phyloP scores from a whole-genome alignment of 2,888 invertebrate species.

The Falcaria lacertinaria region DNA sequence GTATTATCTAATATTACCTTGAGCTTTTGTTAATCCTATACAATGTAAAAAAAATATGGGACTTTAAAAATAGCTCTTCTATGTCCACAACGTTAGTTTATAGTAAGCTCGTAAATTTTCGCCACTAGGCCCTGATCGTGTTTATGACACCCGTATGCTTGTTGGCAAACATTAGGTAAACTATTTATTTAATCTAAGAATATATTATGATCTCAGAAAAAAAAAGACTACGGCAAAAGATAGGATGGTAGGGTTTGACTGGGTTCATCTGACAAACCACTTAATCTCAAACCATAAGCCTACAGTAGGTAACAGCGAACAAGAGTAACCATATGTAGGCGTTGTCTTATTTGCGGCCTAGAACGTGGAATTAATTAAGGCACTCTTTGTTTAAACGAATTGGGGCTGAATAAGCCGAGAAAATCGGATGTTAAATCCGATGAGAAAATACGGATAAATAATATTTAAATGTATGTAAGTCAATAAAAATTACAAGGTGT shows the following conservation, averaged over 20 bases:
- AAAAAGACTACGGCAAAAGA: too few relatives aligned
- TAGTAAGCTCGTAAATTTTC: constrained; percentile 42
- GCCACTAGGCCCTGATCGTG: constrained; percentile 23
- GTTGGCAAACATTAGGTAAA: constrained; percentile 18
- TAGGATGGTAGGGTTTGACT: too few relatives aligned
- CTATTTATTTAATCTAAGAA: too few relatives aligned
- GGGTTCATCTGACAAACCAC: too few relatives aligned
- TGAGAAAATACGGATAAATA: too few relatives aligned
- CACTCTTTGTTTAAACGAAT: constrained; percentile 1
- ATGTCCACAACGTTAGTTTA: constrained; percentile 33
- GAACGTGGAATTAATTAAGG: constrained; percentile 3
- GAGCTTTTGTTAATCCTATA: background rate
- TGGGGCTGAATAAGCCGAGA: background rate
- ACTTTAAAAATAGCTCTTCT: constrained; percentile 39
- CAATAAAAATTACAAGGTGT: too few relatives aligned
- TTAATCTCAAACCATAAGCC: too few relatives aligned
- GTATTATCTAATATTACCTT: background rate
- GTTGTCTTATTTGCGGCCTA: constrained; percentile 1
- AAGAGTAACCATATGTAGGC: too few relatives aligned
- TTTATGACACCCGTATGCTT: constrained; percentile 37
- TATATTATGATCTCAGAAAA: too few relatives aligned
- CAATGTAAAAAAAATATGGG: constrained; percentile 27
- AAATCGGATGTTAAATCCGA: constrained; percentile 1
- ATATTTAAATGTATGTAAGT: too few relatives aligned
- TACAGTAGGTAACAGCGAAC: too few relatives aligned